A percentile compares a stretch with the other conserved stretches of the same genome.
Conservation (phyloP, 2,797 vertebrate species). For the Etheostoma nigrum region DNA sequence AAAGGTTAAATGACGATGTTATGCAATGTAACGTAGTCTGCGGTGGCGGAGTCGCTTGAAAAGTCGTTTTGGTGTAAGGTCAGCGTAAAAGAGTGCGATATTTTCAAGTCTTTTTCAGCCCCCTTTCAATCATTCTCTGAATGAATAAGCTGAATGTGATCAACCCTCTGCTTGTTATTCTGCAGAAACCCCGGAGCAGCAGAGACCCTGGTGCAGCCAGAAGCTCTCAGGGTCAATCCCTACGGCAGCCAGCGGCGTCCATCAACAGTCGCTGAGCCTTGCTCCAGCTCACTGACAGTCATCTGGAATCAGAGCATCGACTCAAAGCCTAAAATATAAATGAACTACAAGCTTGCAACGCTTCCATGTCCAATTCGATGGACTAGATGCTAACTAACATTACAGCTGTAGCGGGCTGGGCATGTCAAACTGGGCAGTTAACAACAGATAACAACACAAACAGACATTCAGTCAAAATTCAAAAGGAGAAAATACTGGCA, state of each 20-base stretch:
- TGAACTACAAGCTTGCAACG: neutral
- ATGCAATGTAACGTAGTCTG: too few relatives aligned
- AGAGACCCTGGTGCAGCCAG: neutral
- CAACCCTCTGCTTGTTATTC: neutral
- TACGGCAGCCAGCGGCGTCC: neutral
- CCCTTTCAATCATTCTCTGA: neutral
- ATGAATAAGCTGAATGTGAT: neutral
- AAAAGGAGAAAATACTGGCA: too few relatives aligned
- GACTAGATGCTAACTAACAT: too few relatives aligned
- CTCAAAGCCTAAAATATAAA: constrained; percentile 39
- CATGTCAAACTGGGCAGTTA: too few relatives aligned
- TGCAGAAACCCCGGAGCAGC: neutral
- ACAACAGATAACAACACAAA: too few relatives aligned
- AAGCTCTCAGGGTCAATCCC: constrained; percentile 1
- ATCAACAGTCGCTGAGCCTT: neutral
- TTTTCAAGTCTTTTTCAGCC: too few relatives aligned
- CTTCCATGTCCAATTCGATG: neutral
- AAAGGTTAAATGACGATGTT: too few relatives aligned
- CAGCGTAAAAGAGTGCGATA: too few relatives aligned
- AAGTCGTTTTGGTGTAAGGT: too few relatives aligned
- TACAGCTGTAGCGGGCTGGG: too few relatives aligned
- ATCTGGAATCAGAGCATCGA: neutral
- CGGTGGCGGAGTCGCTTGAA: too few relatives aligned
- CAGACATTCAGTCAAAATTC: too few relatives aligned
- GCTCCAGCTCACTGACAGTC: neutral